A percentile compares a stretch with the other conserved stretches of the same genome.
Evolutionary conservation across 2,888 invertebrate genomes (phyloP).

Genomic region (Molanna angustata): DNA sequence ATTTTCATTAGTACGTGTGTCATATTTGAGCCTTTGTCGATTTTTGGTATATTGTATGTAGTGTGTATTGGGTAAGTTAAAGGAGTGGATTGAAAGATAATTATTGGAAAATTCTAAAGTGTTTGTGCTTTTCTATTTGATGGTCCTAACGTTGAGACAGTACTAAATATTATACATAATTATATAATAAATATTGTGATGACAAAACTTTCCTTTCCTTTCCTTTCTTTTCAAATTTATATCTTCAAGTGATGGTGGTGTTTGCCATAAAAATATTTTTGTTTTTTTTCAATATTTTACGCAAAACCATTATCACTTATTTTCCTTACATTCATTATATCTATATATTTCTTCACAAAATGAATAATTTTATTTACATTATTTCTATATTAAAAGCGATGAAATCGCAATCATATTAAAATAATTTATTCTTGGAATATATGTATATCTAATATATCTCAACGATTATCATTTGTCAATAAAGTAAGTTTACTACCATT

Average conservation of each 20-base stretch:
- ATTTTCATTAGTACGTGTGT: conserved; percentile 32
- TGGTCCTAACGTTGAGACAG: background rate
- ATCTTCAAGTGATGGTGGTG: conserved; percentile 15
- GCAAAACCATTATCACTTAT: conserved; percentile 22
- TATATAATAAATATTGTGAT: no score
- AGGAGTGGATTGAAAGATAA: conserved; percentile 21
- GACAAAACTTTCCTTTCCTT: no score
- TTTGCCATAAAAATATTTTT: conserved; percentile 17
- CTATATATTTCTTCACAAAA: conserved; percentile 11
- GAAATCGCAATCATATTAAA: conserved; percentile 17
- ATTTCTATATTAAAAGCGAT: conserved; percentile 18
- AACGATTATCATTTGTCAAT: no score
- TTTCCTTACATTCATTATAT: conserved; percentile 13
- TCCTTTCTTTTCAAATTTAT: no score
- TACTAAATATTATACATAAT: no score
- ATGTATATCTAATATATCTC: background rate
- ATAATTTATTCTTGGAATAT: background rate
- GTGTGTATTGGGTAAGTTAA: conserved; percentile 21
- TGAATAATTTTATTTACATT: conserved; percentile 1
- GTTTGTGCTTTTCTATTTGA: conserved; percentile 13
- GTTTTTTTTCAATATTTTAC: conserved; percentile 18
- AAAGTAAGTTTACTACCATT: no score
- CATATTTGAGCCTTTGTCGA: conserved; percentile 32
- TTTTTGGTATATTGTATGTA: conserved; percentile 26
- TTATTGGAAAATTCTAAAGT: conserved; percentile 30